Conservation (phyloP, 1,140 invertebrate species). For the Halictus rubicundus region DNA sequence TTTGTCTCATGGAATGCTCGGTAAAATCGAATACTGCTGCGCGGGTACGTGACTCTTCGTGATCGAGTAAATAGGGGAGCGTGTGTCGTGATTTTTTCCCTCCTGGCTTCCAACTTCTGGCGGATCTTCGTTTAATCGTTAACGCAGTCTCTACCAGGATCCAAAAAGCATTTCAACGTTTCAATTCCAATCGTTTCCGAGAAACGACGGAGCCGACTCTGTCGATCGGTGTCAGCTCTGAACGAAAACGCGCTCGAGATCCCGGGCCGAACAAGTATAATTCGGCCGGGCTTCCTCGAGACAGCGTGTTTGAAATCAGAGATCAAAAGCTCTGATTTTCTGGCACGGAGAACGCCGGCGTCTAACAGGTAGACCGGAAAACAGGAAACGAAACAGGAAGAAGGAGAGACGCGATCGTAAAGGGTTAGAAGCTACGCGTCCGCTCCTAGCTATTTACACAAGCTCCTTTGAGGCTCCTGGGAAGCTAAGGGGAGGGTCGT, state of each 20-base stretch:
- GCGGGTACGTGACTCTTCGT: too few relatives aligned
- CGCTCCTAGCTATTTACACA: conserved; percentile 13
- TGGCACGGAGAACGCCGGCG: background rate
- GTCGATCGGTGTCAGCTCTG: background rate
- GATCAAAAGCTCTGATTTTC: conserved; percentile 26
- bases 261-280: background rate
- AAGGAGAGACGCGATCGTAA: conserved; percentile 3
- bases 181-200: background rate
- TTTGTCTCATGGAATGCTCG: too few relatives aligned
- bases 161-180: too few relatives aligned
- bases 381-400: conserved; percentile 5
- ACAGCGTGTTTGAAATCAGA: background rate
- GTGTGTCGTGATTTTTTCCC: too few relatives aligned
- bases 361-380: conserved; percentile 37
- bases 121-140: too few relatives aligned
- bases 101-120: too few relatives aligned
- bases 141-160: too few relatives aligned
- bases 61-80: too few relatives aligned
- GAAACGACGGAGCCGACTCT: background rate
- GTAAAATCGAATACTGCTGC: too few relatives aligned
- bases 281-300: background rate
- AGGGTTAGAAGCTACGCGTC: conserved; percentile 20
- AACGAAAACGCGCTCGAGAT: background rate
- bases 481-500: conserved; percentile 6
- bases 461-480: background rate